Conservation (phyloP, 2,888 invertebrate species). For the Athalia rosae region DNA sequence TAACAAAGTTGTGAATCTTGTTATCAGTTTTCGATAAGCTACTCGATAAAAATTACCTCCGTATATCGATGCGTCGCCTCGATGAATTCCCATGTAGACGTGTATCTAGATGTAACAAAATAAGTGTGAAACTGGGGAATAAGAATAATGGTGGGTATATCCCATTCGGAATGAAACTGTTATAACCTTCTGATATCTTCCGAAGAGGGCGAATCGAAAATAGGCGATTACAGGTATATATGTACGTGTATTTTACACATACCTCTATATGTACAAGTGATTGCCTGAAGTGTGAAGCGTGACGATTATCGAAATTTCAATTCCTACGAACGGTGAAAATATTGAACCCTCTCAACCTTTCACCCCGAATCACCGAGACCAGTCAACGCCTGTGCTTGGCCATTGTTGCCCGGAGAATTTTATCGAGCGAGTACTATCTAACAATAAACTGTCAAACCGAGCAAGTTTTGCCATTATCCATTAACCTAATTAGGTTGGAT, state of each 20-base stretch:
- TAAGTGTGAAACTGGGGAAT: no score
- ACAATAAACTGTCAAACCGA: conserved; percentile 67
- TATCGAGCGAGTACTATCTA: conserved; percentile 38
- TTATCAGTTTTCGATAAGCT: no score
- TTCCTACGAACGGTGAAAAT: conserved; percentile 16
- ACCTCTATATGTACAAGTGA: conserved; percentile 5
- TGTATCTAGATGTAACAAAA: no score
- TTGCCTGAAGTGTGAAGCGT: conserved; percentile 29
- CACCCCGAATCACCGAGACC: conserved; percentile 18
- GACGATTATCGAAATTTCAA: conserved; percentile 24
- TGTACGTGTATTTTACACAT: not conserved
- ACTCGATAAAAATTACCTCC: no score
- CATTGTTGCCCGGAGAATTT: conserved; percentile 40
- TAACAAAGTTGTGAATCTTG: no score
- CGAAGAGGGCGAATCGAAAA: no score
- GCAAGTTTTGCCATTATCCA: conserved; percentile 69
- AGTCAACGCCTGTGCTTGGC: conserved; percentile 31
- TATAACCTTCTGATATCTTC: no score
- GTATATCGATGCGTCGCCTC: no score
- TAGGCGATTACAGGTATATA: not conserved
- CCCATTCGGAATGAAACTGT: no score
- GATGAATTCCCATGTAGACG: no score
- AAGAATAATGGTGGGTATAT: no score
- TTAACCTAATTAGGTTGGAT: conserved; percentile 70
- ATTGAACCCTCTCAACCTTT: conserved; percentile 33